These are phyloP conservation scores for Odontothrips loti DNA, from an alignment of 2,888 invertebrate species.

Conservation along the genomic window DNA sequence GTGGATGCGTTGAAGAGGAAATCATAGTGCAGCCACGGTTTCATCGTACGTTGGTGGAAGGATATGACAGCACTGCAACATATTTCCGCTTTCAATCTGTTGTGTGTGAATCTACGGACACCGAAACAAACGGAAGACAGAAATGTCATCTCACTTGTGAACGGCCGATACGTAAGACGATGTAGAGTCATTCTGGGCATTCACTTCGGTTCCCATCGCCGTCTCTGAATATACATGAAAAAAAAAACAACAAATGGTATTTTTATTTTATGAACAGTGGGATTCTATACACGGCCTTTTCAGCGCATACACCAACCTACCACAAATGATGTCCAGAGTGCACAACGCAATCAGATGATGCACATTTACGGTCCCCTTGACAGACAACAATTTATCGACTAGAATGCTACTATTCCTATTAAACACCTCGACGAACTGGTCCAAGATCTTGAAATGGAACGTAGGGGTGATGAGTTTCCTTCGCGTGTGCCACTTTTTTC, in stretches of 20 bases:
- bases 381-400: neutral
- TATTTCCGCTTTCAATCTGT: neutral
- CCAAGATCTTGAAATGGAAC: neutral
- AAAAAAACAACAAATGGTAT: neutral
- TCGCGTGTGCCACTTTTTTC: neutral
- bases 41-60: neutral
- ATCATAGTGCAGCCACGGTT: neutral
- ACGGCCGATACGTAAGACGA: neutral
- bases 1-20: neutral
- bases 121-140: neutral
- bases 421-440: neutral
- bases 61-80: neutral
- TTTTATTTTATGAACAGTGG: neutral
- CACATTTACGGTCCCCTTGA: neutral
- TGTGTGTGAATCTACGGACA: neutral
- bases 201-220: neutral
- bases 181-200: neutral
- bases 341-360: neutral
- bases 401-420: neutral
- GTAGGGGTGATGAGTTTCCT: neutral
- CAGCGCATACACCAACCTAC: neutral
- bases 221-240: neutral
- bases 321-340: slow-evolving; percentile 9
- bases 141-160: neutral
- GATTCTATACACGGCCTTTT: neutral